phyloP scores from a whole-genome alignment of 2,113 vertebrate species.

The Trachemys scripta region DNA sequence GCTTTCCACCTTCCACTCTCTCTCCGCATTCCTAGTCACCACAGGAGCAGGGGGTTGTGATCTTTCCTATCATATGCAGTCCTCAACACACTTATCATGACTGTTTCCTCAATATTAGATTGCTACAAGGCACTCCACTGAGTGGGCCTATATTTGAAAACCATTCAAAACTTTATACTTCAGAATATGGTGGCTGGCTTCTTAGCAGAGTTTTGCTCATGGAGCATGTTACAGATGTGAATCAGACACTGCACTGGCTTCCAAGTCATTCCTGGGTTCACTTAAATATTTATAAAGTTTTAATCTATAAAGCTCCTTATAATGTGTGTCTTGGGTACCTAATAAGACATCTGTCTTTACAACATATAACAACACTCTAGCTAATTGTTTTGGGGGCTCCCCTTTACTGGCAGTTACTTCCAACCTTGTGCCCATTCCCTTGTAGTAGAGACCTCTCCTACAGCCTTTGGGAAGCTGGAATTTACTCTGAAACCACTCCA shows the following conservation, averaged over 20 bases:
- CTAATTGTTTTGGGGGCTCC: neutral
- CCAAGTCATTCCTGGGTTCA: neutral
- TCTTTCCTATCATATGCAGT: neutral
- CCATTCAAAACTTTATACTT: neutral
- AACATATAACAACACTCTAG: neutral
- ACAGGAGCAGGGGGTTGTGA: no score
- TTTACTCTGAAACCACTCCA: neutral
- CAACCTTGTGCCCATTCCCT: neutral
- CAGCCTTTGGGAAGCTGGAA: neutral
- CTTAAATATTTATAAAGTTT: neutral
- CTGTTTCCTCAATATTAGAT: neutral
- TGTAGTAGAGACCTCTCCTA: neutral
- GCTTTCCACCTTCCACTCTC: no score
- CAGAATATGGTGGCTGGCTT: neutral
- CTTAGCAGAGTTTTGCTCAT: neutral
- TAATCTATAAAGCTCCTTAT: neutral
- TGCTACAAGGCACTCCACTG: neutral
- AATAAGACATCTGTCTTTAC: neutral
- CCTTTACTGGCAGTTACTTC: neutral
- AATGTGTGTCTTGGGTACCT: neutral
- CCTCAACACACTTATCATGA: neutral
- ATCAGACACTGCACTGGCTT: neutral
- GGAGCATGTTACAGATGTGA: neutral
- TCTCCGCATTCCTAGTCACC: no score
- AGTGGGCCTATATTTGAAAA: neutral